Conservation (phyloP, 2,797 vertebrate species). For the Chaetophractus vellerosus region DNA sequence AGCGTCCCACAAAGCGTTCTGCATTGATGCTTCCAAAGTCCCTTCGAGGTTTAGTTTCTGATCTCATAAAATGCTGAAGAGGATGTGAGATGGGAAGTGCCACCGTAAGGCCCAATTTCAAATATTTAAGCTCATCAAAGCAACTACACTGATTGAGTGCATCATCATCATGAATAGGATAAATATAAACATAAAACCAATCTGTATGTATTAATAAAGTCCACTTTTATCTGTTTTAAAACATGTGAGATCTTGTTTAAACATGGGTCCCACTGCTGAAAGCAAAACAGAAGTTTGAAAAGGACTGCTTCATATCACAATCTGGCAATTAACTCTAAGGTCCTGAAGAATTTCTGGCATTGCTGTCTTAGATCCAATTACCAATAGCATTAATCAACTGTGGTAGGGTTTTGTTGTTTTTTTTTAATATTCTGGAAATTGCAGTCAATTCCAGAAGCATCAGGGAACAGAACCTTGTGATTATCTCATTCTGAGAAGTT, state of each 20-base stretch:
- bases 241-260: conserved; percentile 8
- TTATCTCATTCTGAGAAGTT: neutral
- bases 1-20: neutral
- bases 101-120: neutral
- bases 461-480: neutral
- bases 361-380: neutral
- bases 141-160: neutral
- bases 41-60: neutral
- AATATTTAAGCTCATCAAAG: neutral
- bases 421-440: conserved; percentile 48
- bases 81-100: neutral
- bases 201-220: neutral
- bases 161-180: neutral
- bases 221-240: conserved; percentile 4
- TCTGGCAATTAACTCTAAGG: neutral
- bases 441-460: neutral
- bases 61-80: neutral
- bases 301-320: neutral
- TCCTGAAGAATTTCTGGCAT: neutral
- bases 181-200: conserved; percentile 8
- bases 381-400: neutral
- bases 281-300: conserved; percentile 51
- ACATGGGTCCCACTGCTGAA: conserved; percentile 5
- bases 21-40: neutral
- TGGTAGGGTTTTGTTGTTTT: neutral